These are phyloP conservation scores for Anagyrus pseudococci DNA, from an alignment of 2,888 invertebrate genomes.

Conservation along the genomic window DNA sequence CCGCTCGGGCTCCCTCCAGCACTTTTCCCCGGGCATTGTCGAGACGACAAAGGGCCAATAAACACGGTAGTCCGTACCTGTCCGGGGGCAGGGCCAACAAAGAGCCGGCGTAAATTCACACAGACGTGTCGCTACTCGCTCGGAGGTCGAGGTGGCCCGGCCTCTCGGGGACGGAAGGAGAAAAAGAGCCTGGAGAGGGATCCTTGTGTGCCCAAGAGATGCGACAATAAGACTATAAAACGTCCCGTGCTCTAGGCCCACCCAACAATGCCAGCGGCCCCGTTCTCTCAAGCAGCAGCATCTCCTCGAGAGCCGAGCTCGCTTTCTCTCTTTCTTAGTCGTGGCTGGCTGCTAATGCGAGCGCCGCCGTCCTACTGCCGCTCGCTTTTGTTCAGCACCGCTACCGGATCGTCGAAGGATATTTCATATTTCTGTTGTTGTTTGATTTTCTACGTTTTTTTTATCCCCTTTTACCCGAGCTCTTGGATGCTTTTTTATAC, in stretches of 20 bases:
- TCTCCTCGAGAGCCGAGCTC: conserved; percentile 21
- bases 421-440: conserved; percentile 28
- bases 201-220: conserved; percentile 42
- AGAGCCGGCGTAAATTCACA: conserved; percentile 55
- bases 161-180: not conserved
- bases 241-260: conserved; percentile 36
- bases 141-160: too few relatives aligned
- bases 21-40: conserved; percentile 40
- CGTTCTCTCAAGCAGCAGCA: conserved; percentile 3
- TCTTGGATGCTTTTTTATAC: not conserved
- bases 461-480: not conserved
- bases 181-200: conserved; percentile 32
- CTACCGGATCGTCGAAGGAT: conserved; percentile 10
- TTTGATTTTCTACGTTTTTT: conserved; percentile 24
- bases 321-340: too few relatives aligned
- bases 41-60: conserved; percentile 47
- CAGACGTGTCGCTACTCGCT: conserved; percentile 45
- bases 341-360: too few relatives aligned
- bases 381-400: conserved; percentile 22
- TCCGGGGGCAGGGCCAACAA: conserved; percentile 43
- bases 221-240: conserved; percentile 54
- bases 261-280: conserved; percentile 32
- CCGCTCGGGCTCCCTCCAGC: conserved; percentile 1
- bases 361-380: conserved; percentile 2
- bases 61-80: conserved; percentile 42